Evolutionary conservation across 2,888 invertebrate genomes (phyloP), one percentile per base, ranked within the genome.

Genomic region (Cheilosia soror): DNA sequence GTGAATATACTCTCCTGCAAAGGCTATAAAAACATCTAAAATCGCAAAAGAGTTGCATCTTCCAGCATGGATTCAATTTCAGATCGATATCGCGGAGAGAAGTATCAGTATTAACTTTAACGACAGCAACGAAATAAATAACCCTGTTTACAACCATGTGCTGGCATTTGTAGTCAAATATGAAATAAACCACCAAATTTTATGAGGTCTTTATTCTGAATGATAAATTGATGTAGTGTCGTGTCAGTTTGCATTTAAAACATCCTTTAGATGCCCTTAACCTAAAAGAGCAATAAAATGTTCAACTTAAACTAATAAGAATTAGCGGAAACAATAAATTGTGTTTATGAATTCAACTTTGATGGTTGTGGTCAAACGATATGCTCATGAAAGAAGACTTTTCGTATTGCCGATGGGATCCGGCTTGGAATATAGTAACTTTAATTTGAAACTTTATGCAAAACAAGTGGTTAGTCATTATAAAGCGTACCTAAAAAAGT

Each of bases 181-280:
- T 7, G 44, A 15, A 7, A 47, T 47, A 47, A 47, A 47, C 44
- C 7, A 15, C 2, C 15, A 4, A 31, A 15, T 31, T 55, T 55
- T 31, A 55, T 9, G 55, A 55, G 55, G n/a, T 55, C 55, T 31
- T 55, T 15, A 55, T 47, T 55, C 31, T 33, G 55, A 31, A 7
- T 33, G 55, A 33, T 53, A 33, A 11, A 37, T 4, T 37, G 9
- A 31, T 55, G 7, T 7, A 29, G 29, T 33, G 3, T 29, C 6
- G 31, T 27, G 6, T 5, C n/a, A n/a, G 29, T 5, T 4, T 31
- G 13, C 55, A 55, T 7, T 9, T n/a, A n/a, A 33, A 15, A 7
- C 29, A 13, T 33, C n/a, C 15, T 33, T 31, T n/a, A n/a, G 7
- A 31, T 15, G 1, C 5, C 37, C 37, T 37, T 4, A 37, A 37